A percentile compares a stretch with the other conserved stretches of the same genome.
Evolutionary conservation across 2,888 invertebrate genomes (phyloP).

Genomic region (Tanypteryx hageni): DNA sequence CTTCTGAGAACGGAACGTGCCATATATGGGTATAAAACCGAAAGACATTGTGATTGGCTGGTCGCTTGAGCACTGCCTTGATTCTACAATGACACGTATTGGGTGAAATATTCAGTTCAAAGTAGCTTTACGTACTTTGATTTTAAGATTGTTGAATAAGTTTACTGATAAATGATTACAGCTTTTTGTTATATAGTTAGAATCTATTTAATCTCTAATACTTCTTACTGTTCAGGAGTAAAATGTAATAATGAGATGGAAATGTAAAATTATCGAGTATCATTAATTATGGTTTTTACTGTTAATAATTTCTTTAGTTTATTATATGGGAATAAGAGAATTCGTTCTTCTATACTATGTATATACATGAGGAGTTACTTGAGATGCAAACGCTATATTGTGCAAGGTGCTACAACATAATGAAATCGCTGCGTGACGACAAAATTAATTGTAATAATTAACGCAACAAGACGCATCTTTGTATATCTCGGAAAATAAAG

Average conservation of each 20-base stretch:
- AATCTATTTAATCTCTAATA: neutral
- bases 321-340: too few relatives aligned
- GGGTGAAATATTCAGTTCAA: constrained; percentile 63
- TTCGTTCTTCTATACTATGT: too few relatives aligned
- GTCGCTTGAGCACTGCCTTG: constrained; percentile 68
- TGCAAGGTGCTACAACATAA: too few relatives aligned
- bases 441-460: too few relatives aligned
- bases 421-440: too few relatives aligned
- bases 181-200: neutral
- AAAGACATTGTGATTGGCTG: constrained; percentile 82
- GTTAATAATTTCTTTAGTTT: too few relatives aligned
- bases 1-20: constrained; percentile 82
- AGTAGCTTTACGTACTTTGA: constrained; percentile 57
- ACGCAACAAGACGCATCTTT: too few relatives aligned
- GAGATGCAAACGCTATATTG: too few relatives aligned
- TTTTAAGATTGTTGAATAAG: constrained; percentile 20
- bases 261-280: neutral
- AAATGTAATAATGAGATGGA: neutral
- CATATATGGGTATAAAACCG: constrained; percentile 90
- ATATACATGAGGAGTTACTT: too few relatives aligned
- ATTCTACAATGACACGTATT: constrained; percentile 64
- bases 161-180: neutral
- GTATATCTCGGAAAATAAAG: too few relatives aligned
- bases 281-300: too few relatives aligned
- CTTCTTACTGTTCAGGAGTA: neutral